phyloP scores from a whole-genome alignment of 2,113 vertebrate genomes.

The Passer montanus region DNA sequence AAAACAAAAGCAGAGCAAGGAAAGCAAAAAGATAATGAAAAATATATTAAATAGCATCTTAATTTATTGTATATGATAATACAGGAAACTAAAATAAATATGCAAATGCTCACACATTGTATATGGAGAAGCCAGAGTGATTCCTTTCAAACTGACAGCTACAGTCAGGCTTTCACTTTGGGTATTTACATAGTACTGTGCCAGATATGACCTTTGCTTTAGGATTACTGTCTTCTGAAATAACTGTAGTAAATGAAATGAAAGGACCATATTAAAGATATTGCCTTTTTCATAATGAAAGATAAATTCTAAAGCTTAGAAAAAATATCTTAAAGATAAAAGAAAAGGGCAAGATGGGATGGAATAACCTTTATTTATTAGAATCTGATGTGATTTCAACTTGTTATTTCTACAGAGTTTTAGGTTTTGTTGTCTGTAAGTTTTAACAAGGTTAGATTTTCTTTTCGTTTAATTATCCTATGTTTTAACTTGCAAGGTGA shows the following conservation, averaged over 20 bases:
- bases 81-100: neutral
- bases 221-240: neutral
- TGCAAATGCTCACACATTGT: neutral
- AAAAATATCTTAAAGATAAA: neutral
- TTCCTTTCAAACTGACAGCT: neutral
- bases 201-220: conserved; percentile 9
- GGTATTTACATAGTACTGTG: neutral
- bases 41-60: neutral
- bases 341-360: neutral
- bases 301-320: conserved; percentile 12
- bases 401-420: neutral
- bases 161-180: neutral
- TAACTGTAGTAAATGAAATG: neutral
- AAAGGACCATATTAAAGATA: neutral
- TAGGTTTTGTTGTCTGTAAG: neutral
- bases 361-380: neutral
- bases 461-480: neutral
- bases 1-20: neutral
- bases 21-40: neutral
- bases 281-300: neutral
- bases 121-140: neutral
- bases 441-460: neutral
- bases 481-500: neutral
- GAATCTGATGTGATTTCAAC: neutral
- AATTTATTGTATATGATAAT: neutral